phyloP scores from a whole-genome alignment of 2,797 vertebrate genomes.

The Tauraco hartlaubi region DNA sequence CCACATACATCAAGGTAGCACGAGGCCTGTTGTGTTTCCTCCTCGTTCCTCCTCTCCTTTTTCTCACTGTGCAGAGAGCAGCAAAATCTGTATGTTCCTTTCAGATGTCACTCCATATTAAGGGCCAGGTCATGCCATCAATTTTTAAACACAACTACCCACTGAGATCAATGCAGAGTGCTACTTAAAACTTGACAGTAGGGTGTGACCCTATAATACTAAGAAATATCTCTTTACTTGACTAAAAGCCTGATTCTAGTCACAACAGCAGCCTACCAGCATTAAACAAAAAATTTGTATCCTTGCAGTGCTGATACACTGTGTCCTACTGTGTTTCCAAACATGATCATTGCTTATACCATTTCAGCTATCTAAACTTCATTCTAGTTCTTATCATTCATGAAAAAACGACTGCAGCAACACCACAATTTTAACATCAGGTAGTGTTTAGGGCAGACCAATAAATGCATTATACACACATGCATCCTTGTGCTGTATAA shows the following conservation, averaged over 20 bases:
- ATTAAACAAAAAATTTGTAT: slow-evolving; percentile 36
- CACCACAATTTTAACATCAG: neutral
- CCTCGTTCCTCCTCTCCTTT: neutral
- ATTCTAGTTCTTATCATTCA: neutral
- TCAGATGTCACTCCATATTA: slow-evolving; percentile 15
- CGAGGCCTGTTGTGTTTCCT: neutral
- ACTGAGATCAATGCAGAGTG: slow-evolving; percentile 36
- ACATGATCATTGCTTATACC: neutral
- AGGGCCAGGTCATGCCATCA: slow-evolving; percentile 29
- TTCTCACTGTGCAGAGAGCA: neutral
- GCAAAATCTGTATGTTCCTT: neutral
- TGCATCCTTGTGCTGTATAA: neutral
- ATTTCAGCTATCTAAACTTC: neutral
- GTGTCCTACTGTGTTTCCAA: neutral
- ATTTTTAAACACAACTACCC: slow-evolving; percentile 55
- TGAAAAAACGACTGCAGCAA: neutral
- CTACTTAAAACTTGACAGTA: slow-evolving; percentile 19
- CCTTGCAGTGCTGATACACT: neutral
- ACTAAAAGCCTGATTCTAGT: neutral
- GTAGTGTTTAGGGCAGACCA: neutral
- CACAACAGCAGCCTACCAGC: neutral
- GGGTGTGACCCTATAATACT: slow-evolving; percentile 10
- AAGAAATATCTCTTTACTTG: slow-evolving; percentile 38
- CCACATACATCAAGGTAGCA: neutral
- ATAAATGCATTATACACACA: neutral